phyloP scores from a whole-genome alignment of 2,113 vertebrate species.

The Antennarius striatus region DNA sequence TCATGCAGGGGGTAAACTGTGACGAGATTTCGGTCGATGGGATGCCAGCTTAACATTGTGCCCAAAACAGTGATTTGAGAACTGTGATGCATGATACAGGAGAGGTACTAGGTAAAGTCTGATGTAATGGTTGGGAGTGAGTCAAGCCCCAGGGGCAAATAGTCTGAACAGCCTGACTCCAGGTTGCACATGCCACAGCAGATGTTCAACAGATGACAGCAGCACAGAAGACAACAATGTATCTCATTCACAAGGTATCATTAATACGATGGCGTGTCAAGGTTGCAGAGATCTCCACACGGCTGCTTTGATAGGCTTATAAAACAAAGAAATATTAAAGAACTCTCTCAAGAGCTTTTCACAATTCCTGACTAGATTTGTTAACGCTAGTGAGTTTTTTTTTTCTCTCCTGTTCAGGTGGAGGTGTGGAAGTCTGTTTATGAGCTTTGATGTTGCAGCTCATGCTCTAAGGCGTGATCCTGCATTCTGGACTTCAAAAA shows the following conservation, averaged over 20 bases:
- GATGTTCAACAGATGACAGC: slow-evolving; percentile 71
- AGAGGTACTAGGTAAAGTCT: slow-evolving; percentile 65
- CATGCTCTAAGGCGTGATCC: slow-evolving; percentile 81
- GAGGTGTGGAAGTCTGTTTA: slow-evolving; percentile 83
- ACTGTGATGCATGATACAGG: slow-evolving; percentile 62
- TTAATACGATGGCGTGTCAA: slow-evolving; percentile 30
- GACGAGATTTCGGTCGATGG: slow-evolving; percentile 68
- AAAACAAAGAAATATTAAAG: slow-evolving; percentile 31
- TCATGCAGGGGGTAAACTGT: slow-evolving; percentile 35
- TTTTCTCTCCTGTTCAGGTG: slow-evolving; percentile 71
- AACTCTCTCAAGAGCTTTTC: slow-evolving; percentile 36
- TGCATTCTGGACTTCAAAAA: slow-evolving; percentile 90
- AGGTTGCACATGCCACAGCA: slow-evolving; percentile 71
- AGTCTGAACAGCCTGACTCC: slow-evolving; percentile 62
- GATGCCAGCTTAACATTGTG: slow-evolving; percentile 61
- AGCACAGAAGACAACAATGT: slow-evolving; percentile 51
- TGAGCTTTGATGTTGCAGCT: slow-evolving; percentile 87
- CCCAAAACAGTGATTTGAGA: slow-evolving; percentile 66
- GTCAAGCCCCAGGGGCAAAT: slow-evolving; percentile 64
- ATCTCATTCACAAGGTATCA: slow-evolving; percentile 42
- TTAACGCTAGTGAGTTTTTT: slow-evolving; percentile 30
- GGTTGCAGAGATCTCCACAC: slow-evolving; percentile 21
- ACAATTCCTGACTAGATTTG: slow-evolving; percentile 33
- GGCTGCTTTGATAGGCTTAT: slow-evolving; percentile 25
- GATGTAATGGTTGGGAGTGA: slow-evolving; percentile 75